Evolutionary conservation across 2,888 invertebrate genomes (phyloP).

Genomic region (Cheilosia vernalis): DNA sequence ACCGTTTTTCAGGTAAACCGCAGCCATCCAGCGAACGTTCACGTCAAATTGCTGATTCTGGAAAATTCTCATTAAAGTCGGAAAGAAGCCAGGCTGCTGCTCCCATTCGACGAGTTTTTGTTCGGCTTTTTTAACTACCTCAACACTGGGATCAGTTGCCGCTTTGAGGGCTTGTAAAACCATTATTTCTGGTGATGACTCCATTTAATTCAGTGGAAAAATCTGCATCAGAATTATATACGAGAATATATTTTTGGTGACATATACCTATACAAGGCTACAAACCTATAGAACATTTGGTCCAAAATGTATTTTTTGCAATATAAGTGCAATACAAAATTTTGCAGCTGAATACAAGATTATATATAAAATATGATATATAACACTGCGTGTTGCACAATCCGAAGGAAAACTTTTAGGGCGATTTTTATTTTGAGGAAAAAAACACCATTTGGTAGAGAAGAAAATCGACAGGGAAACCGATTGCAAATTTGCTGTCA

Average conservation of each 20-base stretch:
- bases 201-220: conserved; percentile 69
- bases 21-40: conserved; percentile 95
- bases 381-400: conserved; percentile 48
- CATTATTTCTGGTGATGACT: conserved; percentile 81
- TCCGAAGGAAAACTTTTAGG: conserved; percentile 32
- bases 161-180: conserved; percentile 87
- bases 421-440: conserved; percentile 42
- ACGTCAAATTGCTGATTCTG: conserved; percentile 84
- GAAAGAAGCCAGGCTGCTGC: conserved; percentile 94
- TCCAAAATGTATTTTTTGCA: conserved; percentile 51
- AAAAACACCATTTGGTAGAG: conserved; percentile 59
- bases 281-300: conserved; percentile 73
- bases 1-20: conserved; percentile 96
- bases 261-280: conserved; percentile 39
- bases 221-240: conserved; percentile 40
- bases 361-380: conserved; percentile 36
- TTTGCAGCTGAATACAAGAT: conserved; percentile 3
- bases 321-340: conserved; percentile 17
- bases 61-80: conserved; percentile 88
- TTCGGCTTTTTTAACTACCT: conserved; percentile 93
- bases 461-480: conserved; percentile 72
- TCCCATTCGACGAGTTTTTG: conserved; percentile 95
- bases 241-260: conserved; percentile 13
- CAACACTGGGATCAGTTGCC: conserved; percentile 93
- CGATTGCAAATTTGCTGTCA: conserved; percentile 71